phyloP scores from a whole-genome alignment of 2,888 invertebrate genomes.

The Drosophila merina region DNA sequence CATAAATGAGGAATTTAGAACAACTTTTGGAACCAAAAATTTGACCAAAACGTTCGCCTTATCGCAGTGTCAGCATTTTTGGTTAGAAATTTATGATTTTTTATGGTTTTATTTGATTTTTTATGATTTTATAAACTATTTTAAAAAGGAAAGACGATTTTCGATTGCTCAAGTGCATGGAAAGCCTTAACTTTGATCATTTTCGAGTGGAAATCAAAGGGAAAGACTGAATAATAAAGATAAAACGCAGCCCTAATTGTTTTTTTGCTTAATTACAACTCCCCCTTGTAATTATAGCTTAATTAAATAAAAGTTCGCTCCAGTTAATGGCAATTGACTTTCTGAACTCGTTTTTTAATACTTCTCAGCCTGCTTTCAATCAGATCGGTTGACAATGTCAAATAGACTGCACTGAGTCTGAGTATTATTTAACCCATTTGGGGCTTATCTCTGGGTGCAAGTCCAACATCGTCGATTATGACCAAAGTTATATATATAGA shows the following conservation, averaged over 20 bases:
- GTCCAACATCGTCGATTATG: conserved; percentile 34
- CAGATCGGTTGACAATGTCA: conserved; percentile 33
- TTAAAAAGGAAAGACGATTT: no score
- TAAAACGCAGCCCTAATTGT: conserved; percentile 16
- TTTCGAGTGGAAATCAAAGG: conserved; percentile 38
- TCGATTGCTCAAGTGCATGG: background rate
- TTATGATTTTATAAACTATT: no score
- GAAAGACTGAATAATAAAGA: conserved; percentile 32
- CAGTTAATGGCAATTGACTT: conserved; percentile 41
- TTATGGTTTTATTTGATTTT: no score
- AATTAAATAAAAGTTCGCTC: conserved; percentile 25
- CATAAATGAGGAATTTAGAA: conserved; percentile 30
- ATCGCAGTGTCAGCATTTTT: conserved; percentile 33
- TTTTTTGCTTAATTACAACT: conserved; percentile 1
- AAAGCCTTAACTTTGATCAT: background rate
- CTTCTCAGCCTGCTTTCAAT: background rate
- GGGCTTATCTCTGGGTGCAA: conserved; percentile 34
- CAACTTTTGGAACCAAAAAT: conserved; percentile 26
- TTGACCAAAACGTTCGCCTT: conserved; percentile 17
- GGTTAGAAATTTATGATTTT: background rate
- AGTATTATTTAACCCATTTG: conserved; percentile 25
- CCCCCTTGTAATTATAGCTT: conserved; percentile 25
- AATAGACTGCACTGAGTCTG: conserved; percentile 13
- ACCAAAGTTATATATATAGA: conserved; percentile 21
- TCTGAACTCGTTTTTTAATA: conserved; percentile 19